Evolutionary conservation across 53 echinoderm and acorn worm species (phyloP).

Genomic region (Arbacia lixula): DNA sequence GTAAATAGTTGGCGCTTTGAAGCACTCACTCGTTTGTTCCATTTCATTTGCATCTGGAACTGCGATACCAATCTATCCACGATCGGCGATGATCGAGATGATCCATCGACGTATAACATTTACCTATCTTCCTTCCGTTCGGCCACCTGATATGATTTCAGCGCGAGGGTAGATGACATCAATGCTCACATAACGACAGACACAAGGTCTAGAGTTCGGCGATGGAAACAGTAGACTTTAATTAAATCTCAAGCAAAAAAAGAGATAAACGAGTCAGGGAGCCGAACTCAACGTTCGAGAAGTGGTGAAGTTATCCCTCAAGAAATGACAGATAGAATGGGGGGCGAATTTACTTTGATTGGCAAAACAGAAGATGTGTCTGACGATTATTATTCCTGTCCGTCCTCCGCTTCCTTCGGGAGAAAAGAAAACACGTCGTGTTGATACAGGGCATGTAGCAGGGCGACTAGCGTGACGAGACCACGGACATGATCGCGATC

Average conservation of each 20-base stretch:
- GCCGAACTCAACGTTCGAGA: background rate
- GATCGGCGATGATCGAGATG: no score
- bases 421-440: conserved; percentile 12
- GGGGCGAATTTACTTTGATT: conserved; percentile 47
- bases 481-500: no score
- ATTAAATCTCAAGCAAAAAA: conserved; percentile 4
- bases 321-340: conserved; percentile 15
- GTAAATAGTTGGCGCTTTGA: no score
- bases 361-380: conserved; percentile 43
- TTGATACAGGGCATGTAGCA: conserved; percentile 32
- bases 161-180: background rate
- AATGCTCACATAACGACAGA: no score
- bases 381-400: conserved; percentile 20
- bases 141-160: background rate
- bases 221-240: conserved; percentile 4
- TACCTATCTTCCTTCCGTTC: no score
- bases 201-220: background rate
- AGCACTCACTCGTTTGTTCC: no score
- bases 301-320: background rate
- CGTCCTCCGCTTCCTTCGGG: conserved; percentile 18
- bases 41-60: no score
- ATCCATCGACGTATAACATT: no score
- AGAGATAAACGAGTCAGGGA: no score
- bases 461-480: no score
- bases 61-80: no score